Percentiles rank a stretch among this genome's conserved stretches.
phyloP scores from a whole-genome alignment of 1,140 invertebrate species.

The Zaprionus gabonicus region DNA sequence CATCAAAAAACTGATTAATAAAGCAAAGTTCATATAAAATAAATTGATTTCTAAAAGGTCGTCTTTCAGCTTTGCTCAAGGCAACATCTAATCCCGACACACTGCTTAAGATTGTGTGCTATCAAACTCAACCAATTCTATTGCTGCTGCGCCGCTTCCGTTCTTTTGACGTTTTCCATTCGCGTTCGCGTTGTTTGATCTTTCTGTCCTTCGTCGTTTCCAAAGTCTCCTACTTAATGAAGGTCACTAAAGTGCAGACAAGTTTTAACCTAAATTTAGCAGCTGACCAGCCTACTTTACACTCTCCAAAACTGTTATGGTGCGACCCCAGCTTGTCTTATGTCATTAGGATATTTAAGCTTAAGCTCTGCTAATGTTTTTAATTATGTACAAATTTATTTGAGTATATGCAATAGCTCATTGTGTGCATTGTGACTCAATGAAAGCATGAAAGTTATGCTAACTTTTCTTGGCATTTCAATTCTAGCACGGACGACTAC shows the following conservation, averaged over 20 bases:
- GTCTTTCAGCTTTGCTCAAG: conserved; percentile 13
- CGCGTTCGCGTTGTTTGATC: conserved; percentile 15
- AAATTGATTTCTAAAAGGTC: no score
- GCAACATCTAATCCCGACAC: conserved; percentile 47
- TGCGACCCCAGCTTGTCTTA: conserved; percentile 42
- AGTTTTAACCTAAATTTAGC: conserved; percentile 69
- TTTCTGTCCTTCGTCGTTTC: conserved; percentile 30
- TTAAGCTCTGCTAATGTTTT: conserved; percentile 72
- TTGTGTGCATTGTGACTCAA: conserved; percentile 62
- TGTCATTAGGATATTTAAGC: conserved; percentile 79
- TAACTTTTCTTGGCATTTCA: conserved; percentile 58
- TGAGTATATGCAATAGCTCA: conserved; percentile 25
- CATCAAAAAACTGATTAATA: conserved; percentile 75
- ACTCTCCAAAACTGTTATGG: conserved; percentile 38
- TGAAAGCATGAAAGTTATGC: conserved; percentile 75
- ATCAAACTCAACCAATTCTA: conserved; percentile 25
- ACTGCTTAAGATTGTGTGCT: neutral
- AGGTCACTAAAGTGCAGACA: conserved; percentile 52
- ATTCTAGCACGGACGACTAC: conserved; percentile 1
- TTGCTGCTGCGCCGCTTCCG: conserved; percentile 36
- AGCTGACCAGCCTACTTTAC: conserved; percentile 78
- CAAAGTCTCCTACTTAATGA: conserved; percentile 59
- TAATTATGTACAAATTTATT: conserved; percentile 72
- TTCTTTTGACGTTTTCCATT: conserved; percentile 64
- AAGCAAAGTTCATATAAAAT: conserved; percentile 78